Evolutionary conservation across 2,888 invertebrate species (phyloP).

Genomic region (Chaitophorus viminalis): DNA sequence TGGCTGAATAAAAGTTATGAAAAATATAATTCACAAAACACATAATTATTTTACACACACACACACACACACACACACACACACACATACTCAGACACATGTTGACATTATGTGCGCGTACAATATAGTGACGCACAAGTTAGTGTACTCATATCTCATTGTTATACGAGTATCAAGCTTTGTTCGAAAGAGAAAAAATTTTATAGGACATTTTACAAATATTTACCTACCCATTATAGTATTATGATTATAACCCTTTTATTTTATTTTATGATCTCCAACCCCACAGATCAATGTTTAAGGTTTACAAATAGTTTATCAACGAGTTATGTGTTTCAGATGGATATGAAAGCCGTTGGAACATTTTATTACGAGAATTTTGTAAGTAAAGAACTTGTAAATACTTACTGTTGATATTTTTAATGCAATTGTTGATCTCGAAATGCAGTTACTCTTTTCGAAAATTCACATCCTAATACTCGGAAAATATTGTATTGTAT

Average conservation of each 20-base stretch:
- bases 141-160: no score
- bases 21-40: no score
- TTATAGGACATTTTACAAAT: not conserved
- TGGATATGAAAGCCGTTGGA: slow-evolving; percentile 96
- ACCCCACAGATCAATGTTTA: slow-evolving; percentile 9
- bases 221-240: not conserved
- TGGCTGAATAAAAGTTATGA: no score
- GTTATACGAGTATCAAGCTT: no score
- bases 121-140: no score
- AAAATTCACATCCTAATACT: not conserved
- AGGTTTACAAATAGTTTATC: slow-evolving; percentile 35
- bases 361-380: slow-evolving; percentile 96
- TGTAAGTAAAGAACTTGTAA: slow-evolving; percentile 75
- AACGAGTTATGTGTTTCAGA: slow-evolving; percentile 76
- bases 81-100: no score
- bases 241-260: not conserved
- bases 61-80: no score
- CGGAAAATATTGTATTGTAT: not conserved
- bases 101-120: no score
- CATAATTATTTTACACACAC: no score
- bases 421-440: not conserved
- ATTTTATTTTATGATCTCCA: not conserved
- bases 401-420: slow-evolving; percentile 48
- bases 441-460: not conserved
- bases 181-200: no score